Conservation (phyloP, 37 sponge, comb jelly and placozoan genomes). For the Axinella damicornis region DNA sequence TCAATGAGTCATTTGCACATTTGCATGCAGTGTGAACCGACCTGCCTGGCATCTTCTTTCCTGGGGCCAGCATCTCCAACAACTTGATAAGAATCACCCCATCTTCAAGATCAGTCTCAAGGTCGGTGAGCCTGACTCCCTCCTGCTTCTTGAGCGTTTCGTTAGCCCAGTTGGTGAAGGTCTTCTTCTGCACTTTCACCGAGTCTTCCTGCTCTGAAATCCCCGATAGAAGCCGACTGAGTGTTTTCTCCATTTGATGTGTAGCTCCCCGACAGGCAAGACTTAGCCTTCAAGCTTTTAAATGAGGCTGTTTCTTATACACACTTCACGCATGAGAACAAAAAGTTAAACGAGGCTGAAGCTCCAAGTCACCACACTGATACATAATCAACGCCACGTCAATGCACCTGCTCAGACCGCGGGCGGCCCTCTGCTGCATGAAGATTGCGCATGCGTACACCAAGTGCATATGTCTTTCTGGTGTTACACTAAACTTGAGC, state of each 20-base stretch:
- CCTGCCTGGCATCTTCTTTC: slow-evolving; percentile 70
- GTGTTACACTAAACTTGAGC: no score
- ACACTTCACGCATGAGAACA: no score
- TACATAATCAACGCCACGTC: no score
- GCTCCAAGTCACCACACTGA: no score
- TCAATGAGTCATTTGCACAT: no score
- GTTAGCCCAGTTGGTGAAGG: slow-evolving; percentile 85
- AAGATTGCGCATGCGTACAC: no score
- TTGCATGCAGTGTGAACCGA: no score
- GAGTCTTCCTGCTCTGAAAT: slow-evolving; percentile 18
- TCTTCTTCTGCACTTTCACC: slow-evolving; percentile 83
- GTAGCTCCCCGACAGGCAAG: background rate
- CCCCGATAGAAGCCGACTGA: background rate
- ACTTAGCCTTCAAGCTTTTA: background rate
- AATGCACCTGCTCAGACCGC: no score
- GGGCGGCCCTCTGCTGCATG: no score
- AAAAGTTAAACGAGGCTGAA: no score
- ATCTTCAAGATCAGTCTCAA: slow-evolving; percentile 79
- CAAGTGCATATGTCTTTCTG: no score
- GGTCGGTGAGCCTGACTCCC: slow-evolving; percentile 56
- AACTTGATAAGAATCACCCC: slow-evolving; percentile 84
- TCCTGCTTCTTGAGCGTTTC: slow-evolving; percentile 44
- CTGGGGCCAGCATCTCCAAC: slow-evolving; percentile 73
- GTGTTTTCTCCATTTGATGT: background rate
- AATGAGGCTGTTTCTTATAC: background rate